phyloP scores from a whole-genome alignment of 2,888 invertebrate genomes.

The Lissocephala sabroskyi region DNA sequence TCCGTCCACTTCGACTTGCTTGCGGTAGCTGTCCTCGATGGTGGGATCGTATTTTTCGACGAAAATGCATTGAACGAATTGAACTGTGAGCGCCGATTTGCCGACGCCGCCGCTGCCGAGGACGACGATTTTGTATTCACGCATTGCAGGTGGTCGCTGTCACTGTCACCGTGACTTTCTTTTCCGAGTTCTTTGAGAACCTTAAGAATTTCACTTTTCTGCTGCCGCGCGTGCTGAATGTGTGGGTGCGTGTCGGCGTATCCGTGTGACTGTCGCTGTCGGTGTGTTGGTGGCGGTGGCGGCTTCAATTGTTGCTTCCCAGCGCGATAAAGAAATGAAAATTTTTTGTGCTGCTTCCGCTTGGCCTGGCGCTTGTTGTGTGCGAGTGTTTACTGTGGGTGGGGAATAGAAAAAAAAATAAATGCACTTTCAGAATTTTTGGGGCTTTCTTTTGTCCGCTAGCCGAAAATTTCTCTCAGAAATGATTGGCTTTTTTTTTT shows the following conservation, averaged over 20 bases:
- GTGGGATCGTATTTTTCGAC: constrained; percentile 99
- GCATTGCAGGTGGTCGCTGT: constrained; percentile 80
- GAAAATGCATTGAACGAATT: constrained; percentile 92
- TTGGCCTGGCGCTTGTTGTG: not conserved
- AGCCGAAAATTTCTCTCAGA: too few relatives aligned
- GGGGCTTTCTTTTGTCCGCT: too few relatives aligned
- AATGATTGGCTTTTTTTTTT: too few relatives aligned
- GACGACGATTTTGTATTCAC: constrained; percentile 99
- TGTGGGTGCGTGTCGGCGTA: constrained; percentile 24
- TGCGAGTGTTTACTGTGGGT: not conserved
- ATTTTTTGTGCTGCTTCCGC: constrained; percentile 9
- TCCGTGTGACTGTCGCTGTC: constrained; percentile 18
- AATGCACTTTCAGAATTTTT: not conserved
- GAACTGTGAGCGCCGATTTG: constrained; percentile 81
- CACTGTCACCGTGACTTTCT: constrained; percentile 10
- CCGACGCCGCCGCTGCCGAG: constrained; percentile 99
- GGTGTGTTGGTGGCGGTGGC: constrained; percentile 43
- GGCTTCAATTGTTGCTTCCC: constrained; percentile 40
- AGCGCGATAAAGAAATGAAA: constrained; percentile 32
- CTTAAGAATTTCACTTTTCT: constrained; percentile 28
- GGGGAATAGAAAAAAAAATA: not conserved
- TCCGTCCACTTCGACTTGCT: constrained; percentile 99
- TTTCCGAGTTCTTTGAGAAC: constrained; percentile 45
- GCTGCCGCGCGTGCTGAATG: constrained; percentile 20
- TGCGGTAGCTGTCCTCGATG: constrained; percentile 99